These are phyloP conservation scores for Falcaria lacertinaria DNA, from an alignment of 2,888 invertebrate species.

Conservation along the genomic window DNA sequence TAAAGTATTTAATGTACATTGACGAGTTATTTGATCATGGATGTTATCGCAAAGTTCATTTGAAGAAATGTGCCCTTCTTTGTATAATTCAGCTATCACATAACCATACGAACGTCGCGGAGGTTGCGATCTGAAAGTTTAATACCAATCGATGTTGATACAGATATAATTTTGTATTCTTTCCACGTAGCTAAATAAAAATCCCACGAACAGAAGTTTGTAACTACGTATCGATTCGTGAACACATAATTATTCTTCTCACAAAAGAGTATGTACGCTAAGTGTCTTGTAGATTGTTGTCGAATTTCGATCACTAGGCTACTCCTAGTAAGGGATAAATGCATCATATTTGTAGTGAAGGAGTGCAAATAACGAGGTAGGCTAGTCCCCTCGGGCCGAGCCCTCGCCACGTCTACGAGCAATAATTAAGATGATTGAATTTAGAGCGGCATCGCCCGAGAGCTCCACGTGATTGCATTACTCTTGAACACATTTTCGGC, in stretches of 20 bases:
- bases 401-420: slow-evolving; percentile 28
- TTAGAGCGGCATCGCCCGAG: slow-evolving; percentile 50
- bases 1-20: background rate
- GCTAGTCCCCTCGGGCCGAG: slow-evolving; percentile 15
- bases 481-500: slow-evolving; percentile 51
- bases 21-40: background rate
- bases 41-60: background rate
- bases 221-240: background rate
- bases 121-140: background rate
- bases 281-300: too few relatives aligned
- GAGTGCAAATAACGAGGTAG: background rate
- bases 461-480: slow-evolving; percentile 65
- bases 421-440: slow-evolving; percentile 68
- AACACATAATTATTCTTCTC: too few relatives aligned
- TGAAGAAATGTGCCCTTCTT: background rate
- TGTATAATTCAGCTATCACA: background rate
- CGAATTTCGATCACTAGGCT: too few relatives aligned
- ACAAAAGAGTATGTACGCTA: too few relatives aligned
- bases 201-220: background rate
- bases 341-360: background rate
- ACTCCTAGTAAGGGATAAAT: too few relatives aligned
- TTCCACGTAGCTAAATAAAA: background rate
- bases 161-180: background rate
- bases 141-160: background rate
- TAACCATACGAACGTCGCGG: background rate